Evolutionary conservation across 2,113 vertebrate species (phyloP).

Genomic region (Cynoglossus semilaevis): DNA sequence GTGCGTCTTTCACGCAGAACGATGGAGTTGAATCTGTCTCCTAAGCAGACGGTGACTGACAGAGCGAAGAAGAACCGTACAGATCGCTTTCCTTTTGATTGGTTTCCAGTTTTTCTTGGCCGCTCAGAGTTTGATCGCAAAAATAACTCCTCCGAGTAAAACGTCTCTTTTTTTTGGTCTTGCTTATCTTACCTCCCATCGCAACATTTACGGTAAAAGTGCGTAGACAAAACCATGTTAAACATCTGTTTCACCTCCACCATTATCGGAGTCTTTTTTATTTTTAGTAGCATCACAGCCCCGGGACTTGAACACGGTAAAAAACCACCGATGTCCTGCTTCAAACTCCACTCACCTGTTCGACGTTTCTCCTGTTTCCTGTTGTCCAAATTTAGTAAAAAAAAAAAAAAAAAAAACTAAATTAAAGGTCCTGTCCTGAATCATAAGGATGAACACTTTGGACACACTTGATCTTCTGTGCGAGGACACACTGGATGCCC

Average conservation of each 20-base stretch:
- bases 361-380: constrained; percentile 24
- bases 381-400: constrained; percentile 1
- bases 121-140: constrained; percentile 49
- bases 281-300: constrained; percentile 30
- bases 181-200: constrained; percentile 27
- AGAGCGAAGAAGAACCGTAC: constrained; percentile 40
- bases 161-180: constrained; percentile 23
- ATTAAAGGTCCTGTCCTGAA: no score
- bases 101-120: constrained; percentile 69
- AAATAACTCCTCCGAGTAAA: constrained; percentile 60
- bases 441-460: no score
- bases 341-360: constrained; percentile 8
- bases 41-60: constrained; percentile 57
- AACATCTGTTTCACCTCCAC: constrained; percentile 36
- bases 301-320: constrained; percentile 20
- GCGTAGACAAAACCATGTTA: no score
- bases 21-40: constrained; percentile 61
- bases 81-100: constrained; percentile 66
- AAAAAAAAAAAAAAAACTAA: no score
- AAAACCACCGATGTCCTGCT: constrained; percentile 25
- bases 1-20: constrained; percentile 54
- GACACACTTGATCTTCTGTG: neutral
- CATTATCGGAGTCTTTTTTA: constrained; percentile 7
- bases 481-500: constrained; percentile 22
- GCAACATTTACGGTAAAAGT: constrained; percentile 8